Evolutionary conservation across 2,113 vertebrate species (phyloP), one percentile per base, ranked within the genome.

Genomic region (Caranx ignobilis): DNA sequence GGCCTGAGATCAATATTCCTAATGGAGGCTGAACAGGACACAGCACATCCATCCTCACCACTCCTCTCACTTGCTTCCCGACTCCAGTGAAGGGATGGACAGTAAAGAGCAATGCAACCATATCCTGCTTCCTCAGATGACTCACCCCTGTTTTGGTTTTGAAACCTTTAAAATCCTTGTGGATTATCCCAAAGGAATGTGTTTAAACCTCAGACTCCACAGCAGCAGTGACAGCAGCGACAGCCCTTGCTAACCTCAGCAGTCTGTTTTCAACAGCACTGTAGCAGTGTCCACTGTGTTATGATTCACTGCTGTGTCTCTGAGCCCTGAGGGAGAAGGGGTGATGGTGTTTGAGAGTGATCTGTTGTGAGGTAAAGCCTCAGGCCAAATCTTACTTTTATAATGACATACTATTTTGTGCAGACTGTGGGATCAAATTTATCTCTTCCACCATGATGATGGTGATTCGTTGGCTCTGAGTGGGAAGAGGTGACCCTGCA

Each of bases 1-100:
- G 74, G 74, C 80, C 77, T 83, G 45, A 87, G 85, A 94, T 94
- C 91, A 90, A 92, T 93, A 92, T 87, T 90, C 82, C 65, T 92
- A 92, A 93, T 91, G 91, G 90, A 91, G 79, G 79, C 87, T 55
- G 70, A 78, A 43, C 71, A 77, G 66, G 75, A 85, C 37, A 56
- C 34, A 37, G 68, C 67, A 72, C 69, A 89, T 91, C 83, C 67
- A 88, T 89, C 86, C 82, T 84, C 77, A 32, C 71, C 65, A 69
- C 81, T 78, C 62, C 15, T 67, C 57, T 71, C 9, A 11, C 79
- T 81, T 11, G 11, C 74, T 83, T 76, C 69, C 76, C 35, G 50
- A 67, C 60, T 82, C 64, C 79, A 66, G 72, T 71, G 57, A 74
- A 64, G 26, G 15, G 70, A 71, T 39, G 75, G 71, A 54, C 26